Base-by-base conservation (phyloP, 2,113 vertebrate genomes). In the Corapipo altera region DNA sequence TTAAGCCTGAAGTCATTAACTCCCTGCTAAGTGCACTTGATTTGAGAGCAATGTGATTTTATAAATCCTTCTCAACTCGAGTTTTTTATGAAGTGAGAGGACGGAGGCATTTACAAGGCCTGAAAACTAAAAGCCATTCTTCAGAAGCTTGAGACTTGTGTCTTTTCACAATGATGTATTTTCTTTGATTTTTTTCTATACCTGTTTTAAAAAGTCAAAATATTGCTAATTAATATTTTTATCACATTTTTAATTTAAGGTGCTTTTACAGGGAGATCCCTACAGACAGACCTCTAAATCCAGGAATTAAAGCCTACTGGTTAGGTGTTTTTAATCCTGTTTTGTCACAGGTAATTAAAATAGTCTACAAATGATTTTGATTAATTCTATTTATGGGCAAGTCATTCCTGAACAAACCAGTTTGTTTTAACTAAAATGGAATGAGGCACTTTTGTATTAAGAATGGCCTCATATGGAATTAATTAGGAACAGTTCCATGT, bases 401-500 rank as follows among this genome's bases (percentile, higher is more conserved):
- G 59, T 96, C 54, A 90, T 88, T 94, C 32, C 64, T 70, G 64
- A 92, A 66, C 58, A 86, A 90, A 79, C n/a, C 55, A 85, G 67
- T 76, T 82, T 67, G 8, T 70, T 95, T 89, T 62, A 91, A 92
- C 62, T 84, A 58, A 92, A 95, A 79, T 76, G 51, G 82, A 76
- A 77, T 54, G 49, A 88, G 32, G 32, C 75, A 57, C 37, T 95
- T 95, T 85, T 90, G 64, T 85, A 76, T 70, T 69, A 90, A 88
- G 85, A 94, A 83, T 77, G 51, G 41, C 32, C 78, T 75, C 85
- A 80, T 77, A 62, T 70, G 88, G 79, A 94, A 92, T 95, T 94
- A 90, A 92, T 97, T 72, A 92, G 91, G 88, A 92, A 90, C 64
- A 90, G 78, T 88, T 90, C 75, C 67, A 80, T 88, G n/a, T 83